Evolutionary conservation across 2,888 invertebrate genomes (phyloP).

Genomic region (Aphidoletes aphidimyza): DNA sequence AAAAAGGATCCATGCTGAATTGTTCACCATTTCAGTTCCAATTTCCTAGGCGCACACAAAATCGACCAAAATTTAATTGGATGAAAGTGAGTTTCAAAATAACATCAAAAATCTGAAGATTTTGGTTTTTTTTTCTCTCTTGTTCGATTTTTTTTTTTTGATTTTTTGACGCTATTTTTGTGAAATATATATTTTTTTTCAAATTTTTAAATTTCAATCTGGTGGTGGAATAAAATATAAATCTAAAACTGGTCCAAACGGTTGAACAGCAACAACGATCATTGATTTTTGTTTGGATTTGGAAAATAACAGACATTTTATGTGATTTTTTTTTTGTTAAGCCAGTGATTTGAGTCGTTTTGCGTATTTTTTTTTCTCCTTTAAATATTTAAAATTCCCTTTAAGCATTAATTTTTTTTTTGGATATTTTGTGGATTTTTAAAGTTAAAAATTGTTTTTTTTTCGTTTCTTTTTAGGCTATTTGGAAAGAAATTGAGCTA

Average conservation of each 20-base stretch:
- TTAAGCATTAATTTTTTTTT: no score
- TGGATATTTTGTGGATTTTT: background rate
- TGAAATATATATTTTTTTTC: background rate
- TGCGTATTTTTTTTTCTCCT: background rate
- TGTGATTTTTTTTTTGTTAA: background rate
- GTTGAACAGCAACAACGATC: background rate
- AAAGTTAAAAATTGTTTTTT: background rate
- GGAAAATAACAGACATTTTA: no score
- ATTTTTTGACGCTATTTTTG: no score
- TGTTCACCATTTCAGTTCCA: conserved; percentile 34
- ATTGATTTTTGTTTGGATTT: background rate
- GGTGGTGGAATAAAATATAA: background rate
- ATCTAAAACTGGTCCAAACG: background rate
- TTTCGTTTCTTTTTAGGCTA: background rate
- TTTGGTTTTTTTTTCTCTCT: no score
- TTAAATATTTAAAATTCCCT: no score
- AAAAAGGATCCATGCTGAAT: background rate
- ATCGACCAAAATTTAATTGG: background rate
- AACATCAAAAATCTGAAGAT: no score
- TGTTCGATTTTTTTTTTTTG: no score
- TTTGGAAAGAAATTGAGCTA: conserved; percentile 17
- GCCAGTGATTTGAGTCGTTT: background rate
- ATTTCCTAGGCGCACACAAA: conserved; percentile 35
- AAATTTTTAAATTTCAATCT: background rate
- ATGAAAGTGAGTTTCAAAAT: conserved; percentile 33